phyloP scores from a whole-genome alignment of 2,888 invertebrate species.

The Reticulitermes lucifugus region DNA sequence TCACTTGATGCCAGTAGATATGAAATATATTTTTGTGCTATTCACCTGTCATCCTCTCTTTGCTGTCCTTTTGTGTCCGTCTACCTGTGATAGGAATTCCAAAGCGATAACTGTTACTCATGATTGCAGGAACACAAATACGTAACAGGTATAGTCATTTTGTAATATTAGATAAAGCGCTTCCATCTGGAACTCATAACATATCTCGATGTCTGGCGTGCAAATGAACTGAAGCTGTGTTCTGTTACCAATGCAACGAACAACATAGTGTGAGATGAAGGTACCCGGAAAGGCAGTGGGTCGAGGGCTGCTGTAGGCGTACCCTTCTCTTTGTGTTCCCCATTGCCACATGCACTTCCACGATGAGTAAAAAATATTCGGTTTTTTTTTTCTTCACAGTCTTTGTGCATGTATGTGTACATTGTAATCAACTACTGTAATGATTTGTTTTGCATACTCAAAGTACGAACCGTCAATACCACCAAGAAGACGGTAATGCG shows the following conservation, averaged over 20 bases:
- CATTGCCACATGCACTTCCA: neutral
- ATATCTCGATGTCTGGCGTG: neutral
- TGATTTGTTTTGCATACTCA: no score
- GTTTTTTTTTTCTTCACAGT: no score
- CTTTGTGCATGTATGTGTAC: no score
- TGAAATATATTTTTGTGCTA: constrained; percentile 23
- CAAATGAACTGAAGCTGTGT: constrained; percentile 11
- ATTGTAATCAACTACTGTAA: no score
- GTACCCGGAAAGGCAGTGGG: neutral
- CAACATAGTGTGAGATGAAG: neutral
- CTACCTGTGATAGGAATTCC: constrained; percentile 17
- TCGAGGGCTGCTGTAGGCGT: neutral
- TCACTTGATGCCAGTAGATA: constrained; percentile 3
- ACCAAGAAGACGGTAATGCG: no score
- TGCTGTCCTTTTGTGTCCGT: constrained; percentile 20
- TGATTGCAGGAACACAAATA: constrained; percentile 15
- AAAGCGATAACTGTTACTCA: constrained; percentile 17
- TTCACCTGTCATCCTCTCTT: neutral
- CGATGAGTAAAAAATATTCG: no score
- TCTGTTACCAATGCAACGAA: neutral
- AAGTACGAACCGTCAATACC: no score
- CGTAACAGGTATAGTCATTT: constrained; percentile 12
- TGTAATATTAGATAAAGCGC: neutral
- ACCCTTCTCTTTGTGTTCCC: neutral
- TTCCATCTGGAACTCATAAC: constrained; percentile 1